Conservation (phyloP, 2,888 invertebrate genomes). For the Cistogaster globosa region DNA sequence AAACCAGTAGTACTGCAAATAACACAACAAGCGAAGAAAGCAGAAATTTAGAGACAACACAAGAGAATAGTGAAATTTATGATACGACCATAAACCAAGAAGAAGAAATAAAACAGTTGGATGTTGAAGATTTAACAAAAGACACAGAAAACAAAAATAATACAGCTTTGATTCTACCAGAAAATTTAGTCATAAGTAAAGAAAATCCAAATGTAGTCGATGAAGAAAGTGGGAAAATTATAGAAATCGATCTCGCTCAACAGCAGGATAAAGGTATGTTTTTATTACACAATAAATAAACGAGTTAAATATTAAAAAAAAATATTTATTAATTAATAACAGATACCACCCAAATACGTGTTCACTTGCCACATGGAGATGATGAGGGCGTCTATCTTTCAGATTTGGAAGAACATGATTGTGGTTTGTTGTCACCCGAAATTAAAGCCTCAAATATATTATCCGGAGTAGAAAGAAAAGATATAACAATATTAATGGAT, state of each 20-base stretch:
- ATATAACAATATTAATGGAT: constrained; percentile 76
- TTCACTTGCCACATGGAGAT: constrained; percentile 74
- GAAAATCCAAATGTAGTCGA: neutral
- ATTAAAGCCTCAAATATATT: constrained; percentile 77
- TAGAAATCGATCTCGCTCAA: constrained; percentile 25
- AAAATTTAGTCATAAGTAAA: neutral
- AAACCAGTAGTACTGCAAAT: constrained; percentile 25
- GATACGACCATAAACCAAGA: neutral
- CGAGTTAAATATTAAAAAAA: neutral
- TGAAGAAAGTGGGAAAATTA: neutral
- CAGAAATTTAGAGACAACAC: neutral
- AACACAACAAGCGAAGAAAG: neutral
- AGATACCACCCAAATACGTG: constrained; percentile 66
- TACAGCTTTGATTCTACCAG: constrained; percentile 5
- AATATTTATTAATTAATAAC: neutral
- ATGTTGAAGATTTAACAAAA: neutral
- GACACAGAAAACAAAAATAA: neutral
- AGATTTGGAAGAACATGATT: constrained; percentile 79
- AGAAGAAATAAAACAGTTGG: neutral
- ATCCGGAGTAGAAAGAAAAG: constrained; percentile 75
- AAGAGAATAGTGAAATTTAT: neutral
- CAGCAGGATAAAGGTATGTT: constrained; percentile 28
- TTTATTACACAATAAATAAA: neutral
- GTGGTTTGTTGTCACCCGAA: constrained; percentile 76
- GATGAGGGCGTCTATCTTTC: constrained; percentile 81